A percentile compares a stretch with the other conserved stretches of the same genome.
These are phyloP conservation scores for Calidris pugnax DNA, from an alignment of 2,113 vertebrate species.

Conservation along the genomic window DNA sequence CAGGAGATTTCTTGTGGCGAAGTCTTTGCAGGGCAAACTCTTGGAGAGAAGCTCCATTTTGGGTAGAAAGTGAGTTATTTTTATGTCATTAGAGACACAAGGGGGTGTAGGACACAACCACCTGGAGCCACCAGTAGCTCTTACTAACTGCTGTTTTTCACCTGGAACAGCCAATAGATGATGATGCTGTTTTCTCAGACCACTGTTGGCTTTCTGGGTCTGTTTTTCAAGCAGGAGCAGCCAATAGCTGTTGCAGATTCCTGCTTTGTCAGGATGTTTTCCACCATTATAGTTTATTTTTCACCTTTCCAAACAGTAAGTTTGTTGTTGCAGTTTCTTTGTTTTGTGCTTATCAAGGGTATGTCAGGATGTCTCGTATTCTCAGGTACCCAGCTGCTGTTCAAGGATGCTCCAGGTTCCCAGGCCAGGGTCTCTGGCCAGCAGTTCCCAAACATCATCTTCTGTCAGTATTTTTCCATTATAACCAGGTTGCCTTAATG, in stretches of 20 bases:
- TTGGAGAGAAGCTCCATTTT: neutral
- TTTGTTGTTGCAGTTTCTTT: neutral
- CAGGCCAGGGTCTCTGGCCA: neutral
- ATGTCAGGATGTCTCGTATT: neutral
- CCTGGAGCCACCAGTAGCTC: neutral
- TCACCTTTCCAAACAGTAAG: neutral
- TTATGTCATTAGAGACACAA: neutral
- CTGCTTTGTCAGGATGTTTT: neutral
- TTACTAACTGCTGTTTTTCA: neutral
- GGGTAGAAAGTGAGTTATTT: neutral
- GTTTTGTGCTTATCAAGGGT: neutral
- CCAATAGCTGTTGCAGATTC: neutral
- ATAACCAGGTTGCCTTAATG: neutral
- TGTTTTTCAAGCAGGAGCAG: neutral
- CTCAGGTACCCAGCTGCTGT: neutral
- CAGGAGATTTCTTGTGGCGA: fast-evolving
- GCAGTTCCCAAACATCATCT: neutral
- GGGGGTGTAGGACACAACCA: neutral
- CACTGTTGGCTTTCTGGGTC: neutral
- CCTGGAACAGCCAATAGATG: neutral
- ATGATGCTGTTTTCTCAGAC: neutral
- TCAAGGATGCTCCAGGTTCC: neutral
- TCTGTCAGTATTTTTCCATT: neutral
- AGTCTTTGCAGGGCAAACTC: neutral
- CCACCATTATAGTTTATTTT: neutral